Conservation (phyloP, 2,797 vertebrate species). For the Synanceia verrucosa region DNA sequence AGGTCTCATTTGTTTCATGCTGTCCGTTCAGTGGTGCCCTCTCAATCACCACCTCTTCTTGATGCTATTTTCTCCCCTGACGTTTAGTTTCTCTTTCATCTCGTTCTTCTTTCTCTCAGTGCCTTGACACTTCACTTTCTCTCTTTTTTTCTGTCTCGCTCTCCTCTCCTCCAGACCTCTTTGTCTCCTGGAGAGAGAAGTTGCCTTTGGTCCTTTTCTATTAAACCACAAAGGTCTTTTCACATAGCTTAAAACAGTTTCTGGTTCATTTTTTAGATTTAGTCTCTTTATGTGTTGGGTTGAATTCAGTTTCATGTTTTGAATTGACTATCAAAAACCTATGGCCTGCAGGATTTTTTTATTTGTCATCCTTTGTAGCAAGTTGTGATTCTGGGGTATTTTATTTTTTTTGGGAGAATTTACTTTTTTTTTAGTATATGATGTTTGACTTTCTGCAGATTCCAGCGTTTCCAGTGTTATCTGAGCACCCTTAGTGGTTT, state of each 20-base stretch:
- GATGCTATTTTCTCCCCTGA: constrained; percentile 34
- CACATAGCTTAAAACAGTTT: constrained; percentile 18
- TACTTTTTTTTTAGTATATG: background rate
- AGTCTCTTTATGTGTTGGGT: background rate
- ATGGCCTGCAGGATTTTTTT: background rate
- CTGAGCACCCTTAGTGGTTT: background rate
- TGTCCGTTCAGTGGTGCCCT: constrained; percentile 30
- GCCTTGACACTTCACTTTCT: constrained; percentile 9
- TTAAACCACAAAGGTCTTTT: constrained; percentile 31
- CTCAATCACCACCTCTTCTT: constrained; percentile 34
- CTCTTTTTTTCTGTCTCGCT: constrained; percentile 1
- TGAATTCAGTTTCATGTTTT: background rate
- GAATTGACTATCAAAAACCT: background rate
- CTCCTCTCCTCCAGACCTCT: background rate
- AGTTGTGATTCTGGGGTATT: background rate
- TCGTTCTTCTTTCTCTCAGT: constrained; percentile 20
- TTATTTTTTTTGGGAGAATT: background rate
- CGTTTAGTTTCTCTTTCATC: background rate
- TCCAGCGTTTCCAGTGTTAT: background rate
- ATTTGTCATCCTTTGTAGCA: background rate
- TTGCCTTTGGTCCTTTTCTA: constrained; percentile 17
- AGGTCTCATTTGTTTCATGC: constrained; percentile 49
- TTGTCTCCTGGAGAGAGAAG: constrained; percentile 6
- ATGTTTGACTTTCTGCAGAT: background rate
- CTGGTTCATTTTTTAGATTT: constrained; percentile 12